Base-by-base conservation (phyloP, 2,888 invertebrate species). In the Melolontha melolontha region DNA sequence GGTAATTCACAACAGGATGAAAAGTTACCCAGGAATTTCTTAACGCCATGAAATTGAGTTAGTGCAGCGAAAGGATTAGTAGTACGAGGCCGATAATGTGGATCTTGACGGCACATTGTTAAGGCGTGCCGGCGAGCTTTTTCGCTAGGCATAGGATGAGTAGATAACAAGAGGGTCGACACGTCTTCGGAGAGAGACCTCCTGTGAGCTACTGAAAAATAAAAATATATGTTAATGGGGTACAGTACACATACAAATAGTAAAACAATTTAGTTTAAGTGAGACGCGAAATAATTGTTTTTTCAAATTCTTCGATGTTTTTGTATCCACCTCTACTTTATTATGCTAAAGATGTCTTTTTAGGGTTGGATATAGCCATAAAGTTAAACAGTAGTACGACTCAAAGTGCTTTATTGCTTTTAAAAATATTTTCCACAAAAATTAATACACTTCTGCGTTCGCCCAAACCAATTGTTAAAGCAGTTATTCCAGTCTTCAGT, bases 31-130 rank as follows among this genome's bases (percentile, higher is more conserved):
- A 94, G 86, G 71, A 94, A 91, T 84, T 92, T 93, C 83, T 91
- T 92, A 64, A 94, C 93, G 72, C 94, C 94, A 71, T 92, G 89
- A 82, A 92, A 90, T 75, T 92, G 89, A 75, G 90, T 90, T 55
- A 94, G 86, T 7, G 92, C 87, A 67, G 91, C 88, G 79, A 92
- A 92, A 0, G 92, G 92, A 83, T 92, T 92, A 52, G 88, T 86
- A 47, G 87, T 86, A 75, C 87, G 86, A 1, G 90, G 92, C 78
- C 90, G 91, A 80, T 94, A 93, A 83, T 93, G 92, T 64, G 92
- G 89, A 85, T 95, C 94, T 75, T 92, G 90, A 74, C 92, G 87
- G 81, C 94, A 91, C 91, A 96, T 96, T 70, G 92, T 91, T 72
- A 90, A 84, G 67, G 89, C 88, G 77, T 91, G 92, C 70, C 91